Conservation (phyloP, 1,140 invertebrate genomes). For the Sinonovacula constricta region DNA sequence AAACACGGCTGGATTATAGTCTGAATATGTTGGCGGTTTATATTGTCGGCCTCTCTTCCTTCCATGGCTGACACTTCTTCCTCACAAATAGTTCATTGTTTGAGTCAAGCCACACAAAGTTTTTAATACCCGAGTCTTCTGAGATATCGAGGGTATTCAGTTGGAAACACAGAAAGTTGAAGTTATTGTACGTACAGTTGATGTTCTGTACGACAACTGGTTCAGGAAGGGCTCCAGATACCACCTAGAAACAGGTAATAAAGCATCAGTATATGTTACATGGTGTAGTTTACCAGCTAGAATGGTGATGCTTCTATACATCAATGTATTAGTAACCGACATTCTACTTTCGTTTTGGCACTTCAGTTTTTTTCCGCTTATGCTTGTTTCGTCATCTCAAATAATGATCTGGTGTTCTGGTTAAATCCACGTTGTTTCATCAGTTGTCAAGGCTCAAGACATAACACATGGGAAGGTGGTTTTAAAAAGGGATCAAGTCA, state of each 20-base stretch:
- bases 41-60: constrained; percentile 81
- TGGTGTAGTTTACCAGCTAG: too few species aligned
- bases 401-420: too few species aligned
- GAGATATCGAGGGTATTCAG: constrained; percentile 89
- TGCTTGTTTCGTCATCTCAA: too few species aligned
- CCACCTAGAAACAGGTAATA: constrained; percentile 22
- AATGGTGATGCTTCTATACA: too few species aligned
- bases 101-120: constrained; percentile 87
- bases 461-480: too few species aligned
- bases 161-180: constrained; percentile 90
- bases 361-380: not conserved
- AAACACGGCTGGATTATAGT: constrained; percentile 89
- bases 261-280: too few species aligned
- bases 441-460: too few species aligned
- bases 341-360: not conserved
- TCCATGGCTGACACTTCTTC: constrained; percentile 65
- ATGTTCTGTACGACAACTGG: constrained; percentile 90
- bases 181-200: constrained; percentile 86
- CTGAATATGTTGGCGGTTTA: constrained; percentile 82
- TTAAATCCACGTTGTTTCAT: too few species aligned
- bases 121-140: constrained; percentile 83
- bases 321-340: too few species aligned
- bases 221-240: constrained; percentile 82
- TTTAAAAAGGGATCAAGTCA: too few species aligned
- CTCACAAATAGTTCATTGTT: constrained; percentile 84